A percentile compares a stretch with the other conserved stretches of the same genome.
Conservation (phyloP, 2,888 invertebrate species). For the Drosophila hawaiiensis region DNA sequence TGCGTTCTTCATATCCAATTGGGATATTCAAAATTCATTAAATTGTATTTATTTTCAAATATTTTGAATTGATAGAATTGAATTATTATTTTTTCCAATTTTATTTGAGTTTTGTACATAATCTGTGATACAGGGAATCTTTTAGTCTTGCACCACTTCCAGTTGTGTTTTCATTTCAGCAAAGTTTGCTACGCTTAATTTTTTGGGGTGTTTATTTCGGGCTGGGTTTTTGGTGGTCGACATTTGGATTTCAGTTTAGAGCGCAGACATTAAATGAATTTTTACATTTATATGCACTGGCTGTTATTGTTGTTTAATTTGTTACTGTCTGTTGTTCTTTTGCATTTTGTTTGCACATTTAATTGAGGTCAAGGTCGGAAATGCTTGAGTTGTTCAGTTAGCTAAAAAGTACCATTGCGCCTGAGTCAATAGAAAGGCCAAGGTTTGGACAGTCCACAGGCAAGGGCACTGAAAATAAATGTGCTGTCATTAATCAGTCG, state of each 20-base stretch:
- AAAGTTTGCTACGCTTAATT: constrained; percentile 25
- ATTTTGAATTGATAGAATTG: no score
- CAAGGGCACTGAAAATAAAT: constrained; percentile 16
- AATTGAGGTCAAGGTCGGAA: constrained; percentile 63
- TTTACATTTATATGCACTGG: constrained; percentile 32
- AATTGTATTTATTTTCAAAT: neutral
- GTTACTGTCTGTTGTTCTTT: neutral
- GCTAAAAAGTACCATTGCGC: constrained; percentile 15
- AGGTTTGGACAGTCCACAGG: constrained; percentile 21
- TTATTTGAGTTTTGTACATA: neutral
- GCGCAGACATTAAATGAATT: constrained; percentile 35
- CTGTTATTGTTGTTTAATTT: constrained; percentile 3
- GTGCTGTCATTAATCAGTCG: constrained; percentile 39
- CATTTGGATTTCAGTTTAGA: constrained; percentile 20
- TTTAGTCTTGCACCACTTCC: neutral
- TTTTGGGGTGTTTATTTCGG: constrained; percentile 21
- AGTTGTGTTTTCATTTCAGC: constrained; percentile 15
- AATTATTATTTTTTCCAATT: neutral
- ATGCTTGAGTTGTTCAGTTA: constrained; percentile 58
- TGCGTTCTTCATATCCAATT: neutral
- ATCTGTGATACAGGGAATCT: neutral
- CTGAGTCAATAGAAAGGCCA: constrained; percentile 42
- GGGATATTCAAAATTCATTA: neutral
- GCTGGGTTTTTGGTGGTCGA: constrained; percentile 18
- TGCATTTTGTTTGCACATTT: constrained; percentile 45